These are phyloP conservation scores for Nudaria mundana DNA, from an alignment of 2,888 invertebrate species.

Conservation along the genomic window DNA sequence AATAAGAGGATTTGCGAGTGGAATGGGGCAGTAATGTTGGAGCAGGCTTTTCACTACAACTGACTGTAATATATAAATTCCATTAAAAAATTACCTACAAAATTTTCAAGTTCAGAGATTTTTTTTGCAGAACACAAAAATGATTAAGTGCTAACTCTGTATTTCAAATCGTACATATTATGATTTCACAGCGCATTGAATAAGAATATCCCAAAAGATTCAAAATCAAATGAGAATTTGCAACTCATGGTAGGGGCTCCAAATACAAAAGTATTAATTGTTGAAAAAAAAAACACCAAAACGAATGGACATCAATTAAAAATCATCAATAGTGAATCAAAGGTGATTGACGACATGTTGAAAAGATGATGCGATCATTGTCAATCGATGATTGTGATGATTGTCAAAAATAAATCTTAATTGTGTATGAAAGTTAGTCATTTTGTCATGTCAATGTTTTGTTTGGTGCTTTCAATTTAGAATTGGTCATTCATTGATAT, in stretches of 20 bases:
- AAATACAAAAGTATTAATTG: constrained; percentile 44
- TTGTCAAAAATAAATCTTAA: constrained; percentile 1
- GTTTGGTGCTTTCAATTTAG: not conserved
- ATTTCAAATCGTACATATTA: too few relatives aligned
- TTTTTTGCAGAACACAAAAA: too few relatives aligned
- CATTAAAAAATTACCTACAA: too few relatives aligned
- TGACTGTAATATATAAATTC: too few relatives aligned
- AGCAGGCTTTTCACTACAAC: too few relatives aligned
- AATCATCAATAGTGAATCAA: constrained; percentile 46
- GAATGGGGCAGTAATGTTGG: too few relatives aligned
- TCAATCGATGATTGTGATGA: constrained; percentile 13
- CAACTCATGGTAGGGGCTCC: constrained; percentile 38
- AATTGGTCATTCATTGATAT: not conserved
- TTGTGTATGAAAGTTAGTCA: constrained; percentile 2
- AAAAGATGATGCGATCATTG: constrained; percentile 29
- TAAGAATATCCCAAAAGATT: constrained; percentile 3
- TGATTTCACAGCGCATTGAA: too few relatives aligned
- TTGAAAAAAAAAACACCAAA: constrained; percentile 23
- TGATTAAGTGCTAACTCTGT: too few relatives aligned
- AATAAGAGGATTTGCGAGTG: too few relatives aligned
- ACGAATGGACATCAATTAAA: constrained; percentile 52
- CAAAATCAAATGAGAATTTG: constrained; percentile 16
- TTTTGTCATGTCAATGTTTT: constrained; percentile 2
- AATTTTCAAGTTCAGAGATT: too few relatives aligned
- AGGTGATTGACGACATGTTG: constrained; percentile 42